Percentiles rank a stretch among this genome's conserved stretches.
Evolutionary conservation across 2,888 invertebrate genomes (phyloP).

Genomic region (Plagodis dolabraria): DNA sequence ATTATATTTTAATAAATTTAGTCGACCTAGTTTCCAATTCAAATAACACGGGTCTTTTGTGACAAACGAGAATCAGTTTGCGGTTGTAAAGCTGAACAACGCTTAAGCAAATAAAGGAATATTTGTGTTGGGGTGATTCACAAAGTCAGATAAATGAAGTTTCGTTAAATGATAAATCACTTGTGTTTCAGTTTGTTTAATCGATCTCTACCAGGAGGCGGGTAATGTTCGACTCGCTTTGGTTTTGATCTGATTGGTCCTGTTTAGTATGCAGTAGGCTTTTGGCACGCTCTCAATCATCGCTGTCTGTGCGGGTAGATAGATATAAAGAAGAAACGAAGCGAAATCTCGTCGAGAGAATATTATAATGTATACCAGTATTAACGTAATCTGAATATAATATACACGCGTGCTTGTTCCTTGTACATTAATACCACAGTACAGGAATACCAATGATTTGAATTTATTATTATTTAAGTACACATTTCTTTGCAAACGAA

Average conservation of each 20-base stretch:
- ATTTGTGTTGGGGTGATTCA: slow-evolving; percentile 7
- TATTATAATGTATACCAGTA: background rate
- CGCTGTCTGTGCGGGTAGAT: background rate
- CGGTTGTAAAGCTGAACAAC: slow-evolving; percentile 10
- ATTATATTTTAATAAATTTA: slow-evolving; percentile 25
- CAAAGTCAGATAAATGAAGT: slow-evolving; percentile 11
- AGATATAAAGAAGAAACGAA: background rate
- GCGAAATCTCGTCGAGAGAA: slow-evolving; percentile 8
- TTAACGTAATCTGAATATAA: too few relatives aligned
- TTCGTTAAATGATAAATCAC: slow-evolving; percentile 36
- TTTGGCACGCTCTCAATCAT: slow-evolving; percentile 23
- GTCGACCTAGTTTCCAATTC: slow-evolving; percentile 27
- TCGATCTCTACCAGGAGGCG: slow-evolving; percentile 40
- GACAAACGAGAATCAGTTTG: slow-evolving; percentile 17
- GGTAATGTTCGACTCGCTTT: slow-evolving; percentile 3
- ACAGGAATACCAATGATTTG: too few relatives aligned
- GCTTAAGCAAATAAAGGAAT: slow-evolving; percentile 3
- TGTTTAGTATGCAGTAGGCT: slow-evolving; percentile 33
- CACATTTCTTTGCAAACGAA: too few relatives aligned
- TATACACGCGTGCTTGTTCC: too few relatives aligned
- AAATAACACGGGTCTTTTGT: slow-evolving; percentile 25
- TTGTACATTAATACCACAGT: too few relatives aligned
- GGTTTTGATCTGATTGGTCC: slow-evolving; percentile 38
- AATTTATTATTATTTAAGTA: too few relatives aligned
- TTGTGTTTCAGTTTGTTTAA: slow-evolving; percentile 36